Base-by-base conservation (phyloP, 2,797 vertebrate species). In the Moxostoma hubbsi region DNA sequence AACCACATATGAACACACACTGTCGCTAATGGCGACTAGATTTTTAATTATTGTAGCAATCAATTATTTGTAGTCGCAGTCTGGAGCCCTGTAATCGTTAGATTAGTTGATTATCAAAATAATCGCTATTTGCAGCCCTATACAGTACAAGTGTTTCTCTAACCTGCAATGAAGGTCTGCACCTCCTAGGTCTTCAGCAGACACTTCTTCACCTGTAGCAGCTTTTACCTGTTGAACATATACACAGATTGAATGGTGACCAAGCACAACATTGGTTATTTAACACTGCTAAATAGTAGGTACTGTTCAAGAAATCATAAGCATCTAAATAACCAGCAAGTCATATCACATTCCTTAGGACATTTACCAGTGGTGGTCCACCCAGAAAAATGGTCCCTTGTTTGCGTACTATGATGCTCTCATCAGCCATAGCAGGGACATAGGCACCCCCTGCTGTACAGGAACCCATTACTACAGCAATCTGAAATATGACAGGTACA, bases 161-260 rank as follows among this genome's bases (percentile, higher is more conserved):
- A 90, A 99, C 98, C 95, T 98, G 96, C 98, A 99, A 79, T 99
- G 97, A 80, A 99, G 95, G 89, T 99, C 97, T 76, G 98, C 98
- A 12, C 98, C 98, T 85, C 98, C 98, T 9, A 99, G 95, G 65
- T 98, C 97, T 84, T 99, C 98, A 73, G 98, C 96, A 15, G 97
- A 98, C 16, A 99, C 97, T 6, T 97, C 95, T 83, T 99, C 98
- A 67, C 98, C 97, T 49, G 97, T 99, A 54, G 98, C 98, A 77
- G 98, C 98, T 94, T 98, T 99, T 71, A 99, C 98, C 98, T 99
- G 82, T 18, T 69, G 79, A 54, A 45, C 72, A 49, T 46, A 18
- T 82, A 9, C 5, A 57, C 24, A 54, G 10, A 72, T 3, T 71
- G 9, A 69, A 63, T 51, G 68, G 5, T 73, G 11, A n/a, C n/a